Evolutionary conservation across 2,888 invertebrate genomes (phyloP).

Genomic region (Leptinotarsa haldemani): DNA sequence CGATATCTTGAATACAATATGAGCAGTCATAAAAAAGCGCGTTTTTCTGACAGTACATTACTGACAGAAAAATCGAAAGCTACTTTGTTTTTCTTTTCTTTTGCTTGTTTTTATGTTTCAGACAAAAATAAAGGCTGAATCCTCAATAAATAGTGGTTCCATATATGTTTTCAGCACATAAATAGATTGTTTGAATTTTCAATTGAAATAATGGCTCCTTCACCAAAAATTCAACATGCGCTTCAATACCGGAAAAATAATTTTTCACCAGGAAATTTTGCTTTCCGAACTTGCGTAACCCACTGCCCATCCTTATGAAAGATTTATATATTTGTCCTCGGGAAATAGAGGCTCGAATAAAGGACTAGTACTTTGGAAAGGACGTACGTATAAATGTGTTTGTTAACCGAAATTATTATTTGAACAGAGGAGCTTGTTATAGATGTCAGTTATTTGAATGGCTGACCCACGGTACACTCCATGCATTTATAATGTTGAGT

Average conservation of each 20-base stretch:
- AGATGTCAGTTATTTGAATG: slow-evolving; percentile 63
- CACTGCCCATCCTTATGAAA: slow-evolving; percentile 30
- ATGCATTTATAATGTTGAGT: slow-evolving; percentile 66
- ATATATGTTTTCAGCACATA: too few species aligned
- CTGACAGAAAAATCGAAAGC: slow-evolving; percentile 13
- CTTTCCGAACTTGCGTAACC: slow-evolving; percentile 10
- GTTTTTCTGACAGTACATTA: slow-evolving; percentile 54
- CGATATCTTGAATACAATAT: slow-evolving; percentile 53
- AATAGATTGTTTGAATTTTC: too few species aligned
- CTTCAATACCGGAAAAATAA: too few species aligned
- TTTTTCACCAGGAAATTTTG: neutral
- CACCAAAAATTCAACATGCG: too few species aligned
- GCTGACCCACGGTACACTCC: slow-evolving; percentile 62
- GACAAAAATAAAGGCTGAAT: too few species aligned
- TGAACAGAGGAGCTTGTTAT: slow-evolving; percentile 64
- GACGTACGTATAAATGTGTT: slow-evolving; percentile 61
- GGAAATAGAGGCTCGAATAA: slow-evolving; percentile 44
- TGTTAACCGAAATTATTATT: slow-evolving; percentile 68
- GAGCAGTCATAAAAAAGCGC: slow-evolving; percentile 60
- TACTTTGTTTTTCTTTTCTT: neutral
- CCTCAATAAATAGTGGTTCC: too few species aligned
- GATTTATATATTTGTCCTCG: slow-evolving; percentile 23
- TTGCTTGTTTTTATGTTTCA: too few species aligned
- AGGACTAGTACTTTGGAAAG: slow-evolving; percentile 31
- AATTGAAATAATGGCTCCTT: too few species aligned